Evolutionary conservation across 1,140 invertebrate species (phyloP).

Genomic region (Battus philenor): DNA sequence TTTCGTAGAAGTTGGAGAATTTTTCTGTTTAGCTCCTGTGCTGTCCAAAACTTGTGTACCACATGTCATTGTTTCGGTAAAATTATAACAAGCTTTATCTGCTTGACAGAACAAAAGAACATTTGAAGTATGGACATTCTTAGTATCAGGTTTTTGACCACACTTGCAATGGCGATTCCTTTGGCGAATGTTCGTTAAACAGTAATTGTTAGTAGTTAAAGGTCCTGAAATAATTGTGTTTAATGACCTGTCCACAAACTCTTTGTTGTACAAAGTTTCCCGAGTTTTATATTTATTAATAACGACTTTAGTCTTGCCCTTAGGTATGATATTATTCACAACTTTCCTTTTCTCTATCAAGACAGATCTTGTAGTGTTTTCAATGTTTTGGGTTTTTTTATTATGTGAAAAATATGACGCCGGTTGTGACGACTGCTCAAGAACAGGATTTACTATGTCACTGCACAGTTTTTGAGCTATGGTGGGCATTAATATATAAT

Average conservation of each 20-base stretch:
- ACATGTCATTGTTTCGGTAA: slow-evolving; percentile 32
- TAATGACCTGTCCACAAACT: slow-evolving; percentile 28
- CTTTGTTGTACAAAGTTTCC: slow-evolving; percentile 30
- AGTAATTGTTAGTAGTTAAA: slow-evolving; percentile 35
- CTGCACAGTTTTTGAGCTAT: slow-evolving; percentile 47
- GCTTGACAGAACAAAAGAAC: slow-evolving; percentile 20
- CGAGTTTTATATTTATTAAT: slow-evolving; percentile 31
- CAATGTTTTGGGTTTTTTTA: slow-evolving; percentile 18
- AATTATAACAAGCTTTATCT: slow-evolving; percentile 45
- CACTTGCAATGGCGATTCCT: slow-evolving; percentile 28
- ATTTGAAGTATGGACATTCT: slow-evolving; percentile 37
- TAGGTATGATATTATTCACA: slow-evolving; percentile 30
- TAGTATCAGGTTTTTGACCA: slow-evolving; percentile 32
- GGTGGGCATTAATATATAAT: slow-evolving; percentile 36
- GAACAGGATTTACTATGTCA: slow-evolving; percentile 40
- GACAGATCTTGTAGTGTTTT: slow-evolving; percentile 23
- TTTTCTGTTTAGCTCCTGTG: background rate
- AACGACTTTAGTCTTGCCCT: slow-evolving; percentile 17
- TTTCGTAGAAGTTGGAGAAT: background rate
- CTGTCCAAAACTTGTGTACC: slow-evolving; percentile 38
- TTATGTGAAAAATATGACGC: slow-evolving; percentile 13
- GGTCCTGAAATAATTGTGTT: slow-evolving; percentile 42
- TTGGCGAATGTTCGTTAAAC: slow-evolving; percentile 38
- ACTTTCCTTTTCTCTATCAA: slow-evolving; percentile 35
- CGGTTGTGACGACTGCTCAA: slow-evolving; percentile 23